A percentile compares a stretch with the other conserved stretches of the same genome.
Evolutionary conservation across 35 echinoderm and acorn worm genomes (phyloP).

Genomic region (Lytechinus pictus): DNA sequence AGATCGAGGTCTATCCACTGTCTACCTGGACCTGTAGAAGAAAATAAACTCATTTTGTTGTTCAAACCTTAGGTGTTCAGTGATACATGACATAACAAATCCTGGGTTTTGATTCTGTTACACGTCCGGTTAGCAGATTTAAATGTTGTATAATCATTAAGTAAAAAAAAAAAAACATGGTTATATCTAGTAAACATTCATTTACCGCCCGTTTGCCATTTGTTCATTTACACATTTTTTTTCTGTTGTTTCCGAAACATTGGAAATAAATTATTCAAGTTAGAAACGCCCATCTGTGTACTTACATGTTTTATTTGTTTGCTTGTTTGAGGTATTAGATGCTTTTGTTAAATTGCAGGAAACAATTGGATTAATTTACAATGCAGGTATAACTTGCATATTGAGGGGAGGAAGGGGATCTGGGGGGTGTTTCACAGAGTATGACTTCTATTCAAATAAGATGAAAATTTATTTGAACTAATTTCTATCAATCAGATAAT

Average conservation of each 20-base stretch:
- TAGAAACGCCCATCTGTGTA: conserved; percentile 13
- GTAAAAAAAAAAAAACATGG: background rate
- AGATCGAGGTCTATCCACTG: conserved; percentile 46
- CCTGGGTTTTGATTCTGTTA: conserved; percentile 48
- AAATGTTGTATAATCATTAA: conserved; percentile 32
- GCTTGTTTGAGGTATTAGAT: no score
- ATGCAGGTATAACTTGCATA: no score
- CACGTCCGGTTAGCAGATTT: conserved; percentile 27
- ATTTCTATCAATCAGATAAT: no score
- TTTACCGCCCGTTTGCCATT: conserved; percentile 58
- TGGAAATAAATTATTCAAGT: conserved; percentile 58
- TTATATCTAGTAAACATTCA: conserved; percentile 55
- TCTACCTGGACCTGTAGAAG: conserved; percentile 38
- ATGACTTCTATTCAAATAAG: no score
- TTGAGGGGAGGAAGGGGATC: no score
- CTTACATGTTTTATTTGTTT: background rate
- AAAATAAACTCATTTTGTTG: conserved; percentile 29
- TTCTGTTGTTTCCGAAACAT: conserved; percentile 50
- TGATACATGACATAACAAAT: background rate
- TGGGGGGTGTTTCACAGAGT: no score
- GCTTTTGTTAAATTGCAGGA: no score
- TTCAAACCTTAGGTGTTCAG: conserved; percentile 17
- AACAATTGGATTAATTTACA: no score
- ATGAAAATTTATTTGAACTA: no score
- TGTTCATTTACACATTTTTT: conserved; percentile 54